Evolutionary conservation across 2,797 vertebrate genomes (phyloP).

Genomic region (Tarsius wallacei): DNA sequence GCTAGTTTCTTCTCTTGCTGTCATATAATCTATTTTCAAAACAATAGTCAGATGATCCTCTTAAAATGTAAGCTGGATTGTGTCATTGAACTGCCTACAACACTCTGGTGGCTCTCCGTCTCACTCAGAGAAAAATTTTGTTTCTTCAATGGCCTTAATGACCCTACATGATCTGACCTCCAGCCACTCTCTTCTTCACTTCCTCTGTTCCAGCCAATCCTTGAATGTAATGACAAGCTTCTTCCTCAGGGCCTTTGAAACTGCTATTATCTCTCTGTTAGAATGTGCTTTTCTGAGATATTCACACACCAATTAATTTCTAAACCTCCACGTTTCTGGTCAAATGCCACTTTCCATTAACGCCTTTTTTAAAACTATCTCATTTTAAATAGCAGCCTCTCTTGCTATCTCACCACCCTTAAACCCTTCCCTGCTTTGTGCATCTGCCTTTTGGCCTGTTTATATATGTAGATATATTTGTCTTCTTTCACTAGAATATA

Average conservation of each 20-base stretch:
- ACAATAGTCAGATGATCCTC: background rate
- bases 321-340: background rate
- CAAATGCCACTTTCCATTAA: background rate
- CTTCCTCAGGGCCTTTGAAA: background rate
- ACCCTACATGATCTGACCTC: background rate
- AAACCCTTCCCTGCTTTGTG: background rate
- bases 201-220: background rate
- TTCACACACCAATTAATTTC: background rate
- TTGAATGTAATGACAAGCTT: background rate
- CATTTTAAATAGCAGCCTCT: background rate
- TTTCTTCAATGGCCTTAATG: background rate
- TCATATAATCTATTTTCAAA: background rate
- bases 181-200: background rate
- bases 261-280: background rate
- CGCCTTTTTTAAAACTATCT: background rate
- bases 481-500: background rate
- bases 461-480: background rate
- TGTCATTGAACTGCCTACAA: rapidly evolving
- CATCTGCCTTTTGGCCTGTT: background rate
- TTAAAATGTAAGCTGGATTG: background rate
- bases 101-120: background rate
- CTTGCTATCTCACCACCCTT: background rate
- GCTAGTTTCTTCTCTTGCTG: background rate
- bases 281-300: background rate
- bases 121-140: background rate